Evolutionary conservation across 2,113 vertebrate genomes (phyloP).

Genomic region (Cryptotis parvus): DNA sequence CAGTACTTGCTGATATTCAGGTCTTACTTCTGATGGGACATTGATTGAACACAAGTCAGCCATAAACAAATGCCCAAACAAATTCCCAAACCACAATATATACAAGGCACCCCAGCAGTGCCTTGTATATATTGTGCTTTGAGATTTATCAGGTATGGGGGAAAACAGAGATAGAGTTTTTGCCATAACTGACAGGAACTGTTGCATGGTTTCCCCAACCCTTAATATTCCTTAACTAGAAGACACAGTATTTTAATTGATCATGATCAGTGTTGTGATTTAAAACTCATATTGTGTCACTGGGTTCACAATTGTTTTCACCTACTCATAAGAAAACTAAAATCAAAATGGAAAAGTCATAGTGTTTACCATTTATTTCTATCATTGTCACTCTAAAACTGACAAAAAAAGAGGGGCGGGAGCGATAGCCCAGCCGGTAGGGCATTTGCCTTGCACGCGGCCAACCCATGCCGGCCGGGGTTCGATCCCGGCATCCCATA

Average conservation of each 20-base stretch:
- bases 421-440: too few species aligned
- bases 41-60: too few species aligned
- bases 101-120: too few species aligned
- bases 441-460: too few species aligned
- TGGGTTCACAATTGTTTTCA: background rate
- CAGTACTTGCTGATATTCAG: background rate
- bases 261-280: background rate
- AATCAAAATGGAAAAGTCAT: background rate
- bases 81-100: too few species aligned
- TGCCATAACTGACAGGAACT: background rate
- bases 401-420: too few species aligned
- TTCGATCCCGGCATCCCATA: too few species aligned
- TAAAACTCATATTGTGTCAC: background rate
- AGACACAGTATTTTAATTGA: background rate
- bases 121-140: slow-evolving; percentile 20
- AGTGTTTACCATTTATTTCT: background rate
- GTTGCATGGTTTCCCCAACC: background rate
- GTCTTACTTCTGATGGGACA: too few species aligned
- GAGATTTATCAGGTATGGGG: background rate
- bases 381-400: slow-evolving; percentile 31
- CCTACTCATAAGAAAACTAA: background rate
- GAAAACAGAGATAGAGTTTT: background rate
- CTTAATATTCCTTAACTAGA: slow-evolving; percentile 27
- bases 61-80: too few species aligned
- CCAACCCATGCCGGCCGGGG: too few species aligned